A percentile compares a stretch with the other conserved stretches of the same genome.
These are phyloP conservation scores for Argyrosomus japonicus DNA, from an alignment of 2,113 vertebrate genomes.

Conservation along the genomic window DNA sequence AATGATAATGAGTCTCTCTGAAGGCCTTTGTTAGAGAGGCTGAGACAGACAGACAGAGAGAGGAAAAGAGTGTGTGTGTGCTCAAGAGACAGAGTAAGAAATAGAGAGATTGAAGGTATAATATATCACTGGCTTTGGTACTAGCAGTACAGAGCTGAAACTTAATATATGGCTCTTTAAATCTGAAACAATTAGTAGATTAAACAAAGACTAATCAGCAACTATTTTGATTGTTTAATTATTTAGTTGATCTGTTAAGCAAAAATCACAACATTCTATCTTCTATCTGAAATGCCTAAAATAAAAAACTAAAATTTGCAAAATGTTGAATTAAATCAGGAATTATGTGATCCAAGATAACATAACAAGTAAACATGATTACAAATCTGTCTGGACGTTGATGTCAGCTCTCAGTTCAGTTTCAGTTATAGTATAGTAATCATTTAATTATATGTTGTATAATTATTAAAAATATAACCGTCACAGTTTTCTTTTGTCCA, in stretches of 20 bases:
- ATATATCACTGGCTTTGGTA: not conserved
- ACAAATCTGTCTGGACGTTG: no score
- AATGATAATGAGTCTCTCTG: constrained; percentile 11
- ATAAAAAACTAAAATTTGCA: not conserved
- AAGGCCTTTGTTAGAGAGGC: not conserved
- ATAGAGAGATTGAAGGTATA: not conserved
- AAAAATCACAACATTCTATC: not conserved
- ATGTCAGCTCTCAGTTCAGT: no score
- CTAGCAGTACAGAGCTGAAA: not conserved
- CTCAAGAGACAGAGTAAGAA: not conserved
- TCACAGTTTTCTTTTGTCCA: no score
- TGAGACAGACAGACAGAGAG: not conserved
- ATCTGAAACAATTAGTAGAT: not conserved
- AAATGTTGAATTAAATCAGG: not conserved
- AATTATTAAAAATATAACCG: no score
- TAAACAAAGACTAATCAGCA: not conserved
- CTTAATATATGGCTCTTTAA: not conserved
- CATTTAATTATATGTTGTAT: no score
- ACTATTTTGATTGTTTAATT: not conserved
- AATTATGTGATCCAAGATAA: no score
- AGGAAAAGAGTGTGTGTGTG: not conserved
- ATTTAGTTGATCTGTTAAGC: not conserved
- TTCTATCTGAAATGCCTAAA: not conserved
- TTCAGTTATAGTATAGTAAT: no score
- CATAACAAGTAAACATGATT: no score